Evolutionary conservation across 2,113 vertebrate species (phyloP), one percentile per base, ranked within the genome.

Genomic region (Ailuropoda melanoleuca): DNA sequence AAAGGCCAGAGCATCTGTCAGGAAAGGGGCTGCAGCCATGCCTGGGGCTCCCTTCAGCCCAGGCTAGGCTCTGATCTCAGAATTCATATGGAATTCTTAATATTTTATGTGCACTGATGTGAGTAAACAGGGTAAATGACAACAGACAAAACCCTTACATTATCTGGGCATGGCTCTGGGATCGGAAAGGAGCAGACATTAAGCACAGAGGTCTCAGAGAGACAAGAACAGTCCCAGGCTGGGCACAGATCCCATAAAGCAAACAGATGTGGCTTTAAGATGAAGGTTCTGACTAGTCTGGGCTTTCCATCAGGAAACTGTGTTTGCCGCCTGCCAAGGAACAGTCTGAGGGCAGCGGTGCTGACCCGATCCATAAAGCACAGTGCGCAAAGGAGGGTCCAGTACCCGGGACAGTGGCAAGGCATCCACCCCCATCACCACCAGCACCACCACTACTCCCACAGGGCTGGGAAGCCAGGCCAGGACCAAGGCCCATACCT

Each of bases 401-500:
- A 46, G 0, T 0, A 17, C 29, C 74, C 58, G 34, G n/a, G 31
- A 24, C 9, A 14, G n/a, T 0, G 4, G 66, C 31, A 55, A 60
- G 62, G 50, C n/a, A 6, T 10, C 58, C 17, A 9, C 8, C 26
- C 21, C 37, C 0, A 11, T 1, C 31, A 2, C 77, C 55, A 0
- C 0, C 2, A n/a, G 26, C 19, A 11, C 8, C 10, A n/a, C n/a
- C n/a, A n/a, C n/a, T n/a, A n/a, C n/a, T n/a, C 3, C 2, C 50
- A 64, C 26, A 58, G 23, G 37, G 50, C 48, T 24, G 17, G 58
- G 46, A 68, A 81, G 34, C 64, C 72, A 50, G 60, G 24, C 46
- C 2, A 1, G 8, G 21, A 43, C 58, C 4, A 1, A 46, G 31
- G 24, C 1, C 48, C 82, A 0, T 98, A 99, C 99, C 99, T 99